Evolutionary conservation across 2,888 invertebrate genomes (phyloP).

Genomic region (Scaptodrosophila latifasciaeformis): DNA sequence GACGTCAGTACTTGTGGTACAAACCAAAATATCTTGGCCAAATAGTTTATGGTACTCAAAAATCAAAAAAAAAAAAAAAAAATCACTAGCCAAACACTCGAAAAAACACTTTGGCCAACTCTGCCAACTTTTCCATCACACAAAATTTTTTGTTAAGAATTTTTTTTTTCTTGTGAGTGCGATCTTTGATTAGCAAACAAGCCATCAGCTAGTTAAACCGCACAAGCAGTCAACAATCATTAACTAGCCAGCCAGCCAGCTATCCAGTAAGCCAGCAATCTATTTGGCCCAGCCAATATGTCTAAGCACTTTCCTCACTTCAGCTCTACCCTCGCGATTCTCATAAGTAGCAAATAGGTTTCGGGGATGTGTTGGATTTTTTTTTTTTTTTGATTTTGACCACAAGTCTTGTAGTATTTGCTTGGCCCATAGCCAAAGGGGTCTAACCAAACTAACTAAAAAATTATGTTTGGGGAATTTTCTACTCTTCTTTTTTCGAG

Average conservation of each 20-base stretch:
- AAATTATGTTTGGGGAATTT: not conserved
- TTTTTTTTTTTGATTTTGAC: no score
- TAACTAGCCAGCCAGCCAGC: constrained; percentile 32
- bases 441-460: not conserved
- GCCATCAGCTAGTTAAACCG: not conserved
- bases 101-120: no score
- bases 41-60: constrained; percentile 64
- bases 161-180: no score
- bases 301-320: no score
- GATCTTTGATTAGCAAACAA: constrained; percentile 63
- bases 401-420: constrained; percentile 30
- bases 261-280: constrained; percentile 18
- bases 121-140: constrained; percentile 59
- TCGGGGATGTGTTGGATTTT: no score
- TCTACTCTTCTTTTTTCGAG: not conserved
- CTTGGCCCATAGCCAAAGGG: constrained; percentile 59
- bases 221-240: not conserved
- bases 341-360: no score
- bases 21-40: constrained; percentile 41
- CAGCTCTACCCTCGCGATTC: no score
- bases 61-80: constrained; percentile 12
- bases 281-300: no score
- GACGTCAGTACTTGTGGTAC: constrained; percentile 42
- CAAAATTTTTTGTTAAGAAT: not conserved
- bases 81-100: not conserved